Percentiles rank a stretch among this genome's conserved stretches.
phyloP scores from a whole-genome alignment of 2,113 vertebrate genomes.

The Siniperca knerii region DNA sequence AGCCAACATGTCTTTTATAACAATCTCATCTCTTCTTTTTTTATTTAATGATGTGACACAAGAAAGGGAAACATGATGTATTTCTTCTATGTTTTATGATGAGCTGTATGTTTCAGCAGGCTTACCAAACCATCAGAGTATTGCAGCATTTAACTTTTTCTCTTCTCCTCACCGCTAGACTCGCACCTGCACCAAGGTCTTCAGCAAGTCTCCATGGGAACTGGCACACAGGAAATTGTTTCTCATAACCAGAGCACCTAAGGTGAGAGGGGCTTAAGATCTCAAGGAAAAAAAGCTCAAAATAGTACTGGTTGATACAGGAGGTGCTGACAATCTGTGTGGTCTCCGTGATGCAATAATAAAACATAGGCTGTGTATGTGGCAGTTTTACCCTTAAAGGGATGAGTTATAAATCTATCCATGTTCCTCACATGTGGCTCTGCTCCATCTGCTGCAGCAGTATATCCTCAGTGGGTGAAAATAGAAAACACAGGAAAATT shows the following conservation, averaged over 20 bases:
- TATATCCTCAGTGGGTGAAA: conserved; percentile 63
- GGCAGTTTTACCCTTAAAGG: conserved; percentile 38
- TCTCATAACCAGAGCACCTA: conserved; percentile 60
- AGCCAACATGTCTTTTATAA: conserved; percentile 23
- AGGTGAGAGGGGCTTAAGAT: conserved; percentile 63
- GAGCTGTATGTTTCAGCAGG: conserved; percentile 29
- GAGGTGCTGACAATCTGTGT: conserved; percentile 43
- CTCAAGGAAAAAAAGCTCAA: conserved; percentile 17
- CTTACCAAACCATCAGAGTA: conserved; percentile 27
- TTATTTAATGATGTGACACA: conserved; percentile 20
- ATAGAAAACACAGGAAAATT: conserved; percentile 50
- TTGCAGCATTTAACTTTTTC: conserved; percentile 37
- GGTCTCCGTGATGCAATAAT: conserved; percentile 40
- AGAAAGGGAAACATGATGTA: background rate
- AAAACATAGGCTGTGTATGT: conserved; percentile 28
- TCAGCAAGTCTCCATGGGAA: conserved; percentile 75
- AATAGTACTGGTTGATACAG: conserved; percentile 34
- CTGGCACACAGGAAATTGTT: conserved; percentile 69
- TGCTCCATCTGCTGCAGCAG: conserved; percentile 42
- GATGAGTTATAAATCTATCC: conserved; percentile 63
- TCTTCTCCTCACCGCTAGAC: conserved; percentile 21
- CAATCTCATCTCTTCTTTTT: conserved; percentile 16
- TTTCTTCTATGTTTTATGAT: conserved; percentile 31
- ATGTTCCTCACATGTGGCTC: conserved; percentile 54
- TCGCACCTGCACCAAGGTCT: conserved; percentile 50